Conservation (phyloP, 1,140 invertebrate genomes). For the Eupeodes corollae region DNA sequence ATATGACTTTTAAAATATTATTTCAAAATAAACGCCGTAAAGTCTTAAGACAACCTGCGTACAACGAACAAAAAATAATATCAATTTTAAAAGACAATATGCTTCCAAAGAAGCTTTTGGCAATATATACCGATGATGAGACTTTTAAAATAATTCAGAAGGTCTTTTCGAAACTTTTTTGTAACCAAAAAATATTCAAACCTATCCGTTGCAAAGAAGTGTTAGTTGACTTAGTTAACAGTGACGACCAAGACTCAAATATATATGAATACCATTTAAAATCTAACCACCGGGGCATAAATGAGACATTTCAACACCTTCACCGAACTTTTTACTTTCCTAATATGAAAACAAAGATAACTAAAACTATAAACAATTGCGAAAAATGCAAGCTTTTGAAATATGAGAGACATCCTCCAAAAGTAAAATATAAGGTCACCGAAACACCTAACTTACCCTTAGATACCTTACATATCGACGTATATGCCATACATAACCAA, state of each 20-base stretch:
- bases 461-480: conserved; percentile 4
- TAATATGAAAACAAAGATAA: conserved; percentile 14
- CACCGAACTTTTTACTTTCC: conserved; percentile 32
- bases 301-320: conserved; percentile 28
- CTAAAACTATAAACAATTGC: conserved; percentile 8
- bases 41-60: conserved; percentile 3
- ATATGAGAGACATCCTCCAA: conserved; percentile 20
- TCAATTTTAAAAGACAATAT: conserved; percentile 14
- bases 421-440: conserved; percentile 14
- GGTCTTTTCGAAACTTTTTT: conserved; percentile 8
- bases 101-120: conserved; percentile 5
- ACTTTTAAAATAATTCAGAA: conserved; percentile 5
- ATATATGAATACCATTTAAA: conserved; percentile 29
- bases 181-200: conserved; percentile 17
- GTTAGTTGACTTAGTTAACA: conserved; percentile 18
- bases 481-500: too few species aligned
- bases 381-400: conserved; percentile 14
- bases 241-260: conserved; percentile 16
- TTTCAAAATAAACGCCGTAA: conserved; percentile 8
- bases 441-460: conserved; percentile 14
- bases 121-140: conserved; percentile 12
- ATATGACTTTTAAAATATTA: conserved; percentile 6
- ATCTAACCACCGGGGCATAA: conserved; percentile 25
- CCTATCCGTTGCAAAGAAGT: conserved; percentile 12
- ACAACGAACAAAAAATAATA: conserved; percentile 6